A percentile compares a stretch with the other conserved stretches of the same genome.
phyloP scores from a whole-genome alignment of 2,797 vertebrate genomes.

The Artibeus lituratus region DNA sequence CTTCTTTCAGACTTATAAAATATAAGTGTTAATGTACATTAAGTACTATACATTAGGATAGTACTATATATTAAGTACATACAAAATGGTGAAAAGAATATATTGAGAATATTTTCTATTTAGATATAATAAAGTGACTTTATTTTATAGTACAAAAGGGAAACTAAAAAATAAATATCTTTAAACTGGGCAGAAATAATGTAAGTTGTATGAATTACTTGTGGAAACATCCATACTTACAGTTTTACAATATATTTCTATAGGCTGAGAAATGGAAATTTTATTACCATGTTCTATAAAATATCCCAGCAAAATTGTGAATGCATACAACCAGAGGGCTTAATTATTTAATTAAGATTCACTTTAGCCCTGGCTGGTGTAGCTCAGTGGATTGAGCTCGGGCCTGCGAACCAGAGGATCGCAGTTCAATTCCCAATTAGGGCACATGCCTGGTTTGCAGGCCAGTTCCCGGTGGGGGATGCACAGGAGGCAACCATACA shows the following conservation, averaged over 20 bases:
- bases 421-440: no score
- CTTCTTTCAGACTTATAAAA: neutral
- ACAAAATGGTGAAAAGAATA: constrained; percentile 7
- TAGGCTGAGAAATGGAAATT: neutral
- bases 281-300: neutral
- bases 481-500: no score
- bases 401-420: no score
- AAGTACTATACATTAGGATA: neutral
- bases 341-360: neutral
- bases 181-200: constrained; percentile 32
- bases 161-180: neutral
- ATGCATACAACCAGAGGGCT: neutral
- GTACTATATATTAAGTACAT: neutral
- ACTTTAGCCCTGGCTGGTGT: neutral
- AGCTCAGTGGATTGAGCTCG: no score
- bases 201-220: neutral
- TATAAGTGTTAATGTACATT: neutral
- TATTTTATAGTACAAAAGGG: neutral
- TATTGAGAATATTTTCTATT: neutral
- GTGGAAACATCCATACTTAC: neutral
- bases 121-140: constrained; percentile 15
- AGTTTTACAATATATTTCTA: neutral
- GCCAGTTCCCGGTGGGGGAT: no score
- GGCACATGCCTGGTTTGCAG: no score
- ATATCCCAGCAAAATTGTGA: neutral